Percentiles rank a stretch among this genome's conserved stretches.
Conservation (phyloP, 92 coral and sea anemone genomes). For the Galaxea fascicularis region DNA sequence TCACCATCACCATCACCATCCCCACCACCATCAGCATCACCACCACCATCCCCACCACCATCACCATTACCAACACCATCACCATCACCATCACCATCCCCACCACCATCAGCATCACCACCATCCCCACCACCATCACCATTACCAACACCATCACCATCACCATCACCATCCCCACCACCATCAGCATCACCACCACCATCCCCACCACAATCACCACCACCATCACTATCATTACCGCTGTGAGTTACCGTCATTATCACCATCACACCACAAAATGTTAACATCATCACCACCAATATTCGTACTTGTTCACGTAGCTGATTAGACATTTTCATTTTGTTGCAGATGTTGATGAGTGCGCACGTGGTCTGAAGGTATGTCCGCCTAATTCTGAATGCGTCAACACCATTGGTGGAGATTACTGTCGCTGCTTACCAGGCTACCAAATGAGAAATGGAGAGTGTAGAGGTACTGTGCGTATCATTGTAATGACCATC, state of each 20-base stretch:
- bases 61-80: background rate
- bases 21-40: background rate
- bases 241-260: background rate
- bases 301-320: background rate
- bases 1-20: background rate
- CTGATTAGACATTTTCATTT: background rate
- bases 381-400: slow-evolving; percentile 52
- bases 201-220: background rate
- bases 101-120: too few species aligned
- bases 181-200: background rate
- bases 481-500: background rate
- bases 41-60: too few species aligned
- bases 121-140: background rate
- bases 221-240: background rate
- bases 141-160: background rate
- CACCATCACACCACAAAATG: background rate
- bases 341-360: slow-evolving; percentile 60
- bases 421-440: slow-evolving; percentile 31
- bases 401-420: slow-evolving; percentile 47
- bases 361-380: background rate
- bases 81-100: background rate
- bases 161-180: background rate
- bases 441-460: slow-evolving; percentile 10
- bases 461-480: slow-evolving; percentile 44
- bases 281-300: background rate